Evolutionary conservation across 64 coral and sea anemone species (phyloP).

Genomic region (Cladopsammia gracilis): DNA sequence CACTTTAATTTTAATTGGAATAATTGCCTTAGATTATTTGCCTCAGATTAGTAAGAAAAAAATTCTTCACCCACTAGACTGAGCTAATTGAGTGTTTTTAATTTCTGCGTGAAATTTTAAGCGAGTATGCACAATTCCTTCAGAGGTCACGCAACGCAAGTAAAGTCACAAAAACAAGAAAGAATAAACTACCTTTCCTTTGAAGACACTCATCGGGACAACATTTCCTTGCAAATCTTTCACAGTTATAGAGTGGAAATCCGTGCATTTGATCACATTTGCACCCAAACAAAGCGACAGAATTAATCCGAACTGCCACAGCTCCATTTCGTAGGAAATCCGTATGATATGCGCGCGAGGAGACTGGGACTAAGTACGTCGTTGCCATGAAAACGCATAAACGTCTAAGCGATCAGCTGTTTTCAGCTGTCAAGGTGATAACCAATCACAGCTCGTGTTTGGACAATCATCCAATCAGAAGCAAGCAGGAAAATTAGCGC

Average conservation of each 20-base stretch:
- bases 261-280: constrained; percentile 8
- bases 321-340: background rate
- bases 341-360: background rate
- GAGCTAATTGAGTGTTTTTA: too few species aligned
- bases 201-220: constrained; percentile 75
- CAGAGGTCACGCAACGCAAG: background rate
- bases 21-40: too few species aligned
- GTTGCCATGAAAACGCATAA: constrained; percentile 55
- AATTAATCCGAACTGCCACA: background rate
- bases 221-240: constrained; percentile 84
- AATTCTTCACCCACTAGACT: too few species aligned
- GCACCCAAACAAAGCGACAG: constrained; percentile 3
- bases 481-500: constrained; percentile 67
- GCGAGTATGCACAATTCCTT: background rate
- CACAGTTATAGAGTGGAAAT: constrained; percentile 76
- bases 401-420: constrained; percentile 40
- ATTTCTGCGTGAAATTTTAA: too few species aligned
- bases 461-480: constrained; percentile 82
- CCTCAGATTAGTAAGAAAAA: too few species aligned
- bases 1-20: too few species aligned
- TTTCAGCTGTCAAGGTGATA: constrained; percentile 38
- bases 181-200: constrained; percentile 75
- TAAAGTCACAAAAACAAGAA: background rate
- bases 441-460: constrained; percentile 75
- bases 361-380: background rate